These are phyloP conservation scores for Bombylius discolor DNA, from an alignment of 2,888 invertebrate species.

Conservation along the genomic window DNA sequence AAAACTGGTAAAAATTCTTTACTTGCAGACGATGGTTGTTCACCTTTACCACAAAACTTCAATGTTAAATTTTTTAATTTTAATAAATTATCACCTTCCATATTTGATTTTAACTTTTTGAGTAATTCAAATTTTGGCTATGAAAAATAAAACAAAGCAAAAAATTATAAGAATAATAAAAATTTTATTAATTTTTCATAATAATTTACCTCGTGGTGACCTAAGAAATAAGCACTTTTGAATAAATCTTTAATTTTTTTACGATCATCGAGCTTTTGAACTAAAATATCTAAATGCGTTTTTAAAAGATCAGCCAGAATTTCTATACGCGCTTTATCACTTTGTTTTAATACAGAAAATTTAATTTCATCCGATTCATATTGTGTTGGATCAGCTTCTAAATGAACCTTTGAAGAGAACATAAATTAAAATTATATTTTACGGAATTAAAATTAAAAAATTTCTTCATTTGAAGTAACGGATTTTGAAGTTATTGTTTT, in stretches of 20 bases:
- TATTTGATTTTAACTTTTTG: slow-evolving; percentile 42
- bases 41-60: slow-evolving; percentile 58
- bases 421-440: no score
- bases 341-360: slow-evolving; percentile 44
- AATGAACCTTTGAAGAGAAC: slow-evolving; percentile 47
- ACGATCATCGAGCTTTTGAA: background rate
- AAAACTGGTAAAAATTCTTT: slow-evolving; percentile 53
- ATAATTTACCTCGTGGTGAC: slow-evolving; percentile 58
- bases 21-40: slow-evolving; percentile 43
- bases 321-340: slow-evolving; percentile 59
- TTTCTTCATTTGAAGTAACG: no score
- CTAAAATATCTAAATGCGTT: slow-evolving; percentile 44
- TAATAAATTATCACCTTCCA: slow-evolving; percentile 40
- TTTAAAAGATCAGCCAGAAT: slow-evolving; percentile 63
- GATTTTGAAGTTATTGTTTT: no score
- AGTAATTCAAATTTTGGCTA: slow-evolving; percentile 61
- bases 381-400: slow-evolving; percentile 62
- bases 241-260: slow-evolving; percentile 36
- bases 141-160: slow-evolving; percentile 18
- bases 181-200: background rate
- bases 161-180: background rate
- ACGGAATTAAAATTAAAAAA: no score
- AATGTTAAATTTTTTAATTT: slow-evolving; percentile 46
- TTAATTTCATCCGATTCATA: slow-evolving; percentile 50
- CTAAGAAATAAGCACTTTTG: slow-evolving; percentile 49